Evolutionary conservation across 2,797 vertebrate species (phyloP).

Genomic region (Champsocephalus gunnari): DNA sequence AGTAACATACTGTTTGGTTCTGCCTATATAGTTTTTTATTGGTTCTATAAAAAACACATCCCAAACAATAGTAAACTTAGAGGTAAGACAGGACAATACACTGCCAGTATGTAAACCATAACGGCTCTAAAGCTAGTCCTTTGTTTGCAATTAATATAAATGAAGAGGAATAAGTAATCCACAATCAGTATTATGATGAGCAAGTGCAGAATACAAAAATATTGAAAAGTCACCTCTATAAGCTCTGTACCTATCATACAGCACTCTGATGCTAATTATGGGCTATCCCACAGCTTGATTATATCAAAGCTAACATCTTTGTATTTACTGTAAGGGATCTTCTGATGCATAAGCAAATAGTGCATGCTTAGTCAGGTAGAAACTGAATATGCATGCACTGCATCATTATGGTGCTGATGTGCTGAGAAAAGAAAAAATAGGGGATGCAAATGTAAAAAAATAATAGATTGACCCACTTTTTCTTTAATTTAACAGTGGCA

Average conservation of each 20-base stretch:
- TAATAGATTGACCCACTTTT: not conserved
- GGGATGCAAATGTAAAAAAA: conserved; percentile 1
- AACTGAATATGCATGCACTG: conserved; percentile 4
- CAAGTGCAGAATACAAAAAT: conserved; percentile 1
- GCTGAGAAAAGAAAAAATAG: not conserved
- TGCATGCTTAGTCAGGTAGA: no score
- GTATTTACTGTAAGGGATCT: conserved; percentile 6
- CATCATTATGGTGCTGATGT: conserved; percentile 13
- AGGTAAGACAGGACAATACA: not conserved
- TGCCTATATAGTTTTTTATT: not conserved
- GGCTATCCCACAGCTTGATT: conserved; percentile 12
- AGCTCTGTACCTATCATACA: conserved; percentile 17
- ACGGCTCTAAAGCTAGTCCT: not conserved
- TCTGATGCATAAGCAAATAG: not conserved
- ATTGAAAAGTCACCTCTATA: not conserved
- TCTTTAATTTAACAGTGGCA: not conserved
- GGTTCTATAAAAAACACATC: not conserved
- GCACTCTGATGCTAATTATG: conserved; percentile 15
- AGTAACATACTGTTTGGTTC: not conserved
- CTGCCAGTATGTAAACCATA: not conserved
- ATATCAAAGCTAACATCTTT: conserved; percentile 23
- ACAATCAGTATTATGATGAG: not conserved
- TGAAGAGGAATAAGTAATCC: not conserved
- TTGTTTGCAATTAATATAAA: not conserved
- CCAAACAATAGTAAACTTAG: not conserved